These are phyloP conservation scores for Pycnomerus fuliginosus DNA, from an alignment of 2,888 invertebrate species.

Conservation along the genomic window DNA sequence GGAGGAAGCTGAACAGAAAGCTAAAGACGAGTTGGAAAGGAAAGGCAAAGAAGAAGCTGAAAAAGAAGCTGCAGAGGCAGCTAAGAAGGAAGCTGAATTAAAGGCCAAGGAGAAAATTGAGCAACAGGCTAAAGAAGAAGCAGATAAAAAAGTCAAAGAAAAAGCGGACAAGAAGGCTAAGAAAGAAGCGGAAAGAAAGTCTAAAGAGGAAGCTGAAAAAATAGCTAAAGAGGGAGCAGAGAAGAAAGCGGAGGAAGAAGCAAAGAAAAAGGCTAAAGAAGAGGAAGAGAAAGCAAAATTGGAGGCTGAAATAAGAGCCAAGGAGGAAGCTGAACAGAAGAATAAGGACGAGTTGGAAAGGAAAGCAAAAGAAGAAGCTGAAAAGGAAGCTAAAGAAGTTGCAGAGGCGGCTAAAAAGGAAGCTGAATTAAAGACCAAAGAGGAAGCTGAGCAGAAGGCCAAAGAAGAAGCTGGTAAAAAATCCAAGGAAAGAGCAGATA, in stretches of 20 bases:
- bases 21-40: slow-evolving; percentile 33
- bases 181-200: slow-evolving; percentile 26
- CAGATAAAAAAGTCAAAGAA: slow-evolving; percentile 23
- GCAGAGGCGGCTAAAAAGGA: slow-evolving; percentile 12
- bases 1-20: slow-evolving; percentile 26
- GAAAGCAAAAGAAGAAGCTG: slow-evolving; percentile 14
- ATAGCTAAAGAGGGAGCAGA: slow-evolving; percentile 21
- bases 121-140: slow-evolving; percentile 20
- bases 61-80: slow-evolving; percentile 20
- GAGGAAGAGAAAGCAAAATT: slow-evolving; percentile 22
- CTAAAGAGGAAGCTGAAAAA: slow-evolving; percentile 31
- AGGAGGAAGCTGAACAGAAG: slow-evolving; percentile 17
- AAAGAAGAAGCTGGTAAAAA: slow-evolving; percentile 27
- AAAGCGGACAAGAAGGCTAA: slow-evolving; percentile 21
- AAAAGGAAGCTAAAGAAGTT: slow-evolving; percentile 14
- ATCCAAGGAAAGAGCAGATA: slow-evolving; percentile 30
- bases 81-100: slow-evolving; percentile 24
- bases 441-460: slow-evolving; percentile 25
- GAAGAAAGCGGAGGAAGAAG: slow-evolving; percentile 26
- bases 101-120: slow-evolving; percentile 27
- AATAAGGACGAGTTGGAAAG: slow-evolving; percentile 21
- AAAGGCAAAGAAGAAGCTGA: slow-evolving; percentile 27
- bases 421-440: slow-evolving; percentile 20
- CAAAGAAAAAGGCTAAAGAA: slow-evolving; percentile 28
- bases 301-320: slow-evolving; percentile 22